Conservation (phyloP, 2,113 vertebrate genomes). For the Centropus bengalensis region DNA sequence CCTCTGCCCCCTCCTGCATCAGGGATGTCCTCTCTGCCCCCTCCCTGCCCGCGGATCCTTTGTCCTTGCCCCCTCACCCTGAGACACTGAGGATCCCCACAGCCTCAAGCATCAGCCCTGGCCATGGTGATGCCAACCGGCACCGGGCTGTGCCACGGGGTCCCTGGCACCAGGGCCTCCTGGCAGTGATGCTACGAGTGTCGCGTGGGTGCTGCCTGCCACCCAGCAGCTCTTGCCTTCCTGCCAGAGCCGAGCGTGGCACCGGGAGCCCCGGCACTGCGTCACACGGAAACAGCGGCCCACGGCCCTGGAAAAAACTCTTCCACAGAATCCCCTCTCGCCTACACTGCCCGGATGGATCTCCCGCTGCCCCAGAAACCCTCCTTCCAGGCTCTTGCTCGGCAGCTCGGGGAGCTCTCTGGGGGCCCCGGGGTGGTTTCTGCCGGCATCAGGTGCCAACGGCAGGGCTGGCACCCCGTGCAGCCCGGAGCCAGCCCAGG, state of each 20-base stretch:
- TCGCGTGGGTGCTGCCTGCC: background rate
- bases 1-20: background rate
- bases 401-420: too few relatives aligned
- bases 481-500: background rate
- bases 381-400: background rate
- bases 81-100: background rate
- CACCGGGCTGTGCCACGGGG: rapidly evolving
- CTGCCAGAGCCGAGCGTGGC: rapidly evolving
- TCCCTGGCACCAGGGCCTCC: background rate
- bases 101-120: background rate
- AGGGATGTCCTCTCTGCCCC: background rate
- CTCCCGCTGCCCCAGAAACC: background rate
- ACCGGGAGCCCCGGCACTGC: rapidly evolving
- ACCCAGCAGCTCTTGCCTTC: rapidly evolving
- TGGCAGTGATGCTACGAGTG: rapidly evolving
- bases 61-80: background rate
- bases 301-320: background rate
- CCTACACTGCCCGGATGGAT: background rate
- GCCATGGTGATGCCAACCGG: background rate
- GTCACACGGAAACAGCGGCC: background rate
- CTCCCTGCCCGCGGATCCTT: background rate
- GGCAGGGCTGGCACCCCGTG: background rate
- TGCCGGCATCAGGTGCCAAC: rapidly evolving
- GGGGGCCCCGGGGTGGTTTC: rapidly evolving
- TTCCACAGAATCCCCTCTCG: background rate